phyloP scores from a whole-genome alignment of 1,140 invertebrate species.

The Nomia melanderi region DNA sequence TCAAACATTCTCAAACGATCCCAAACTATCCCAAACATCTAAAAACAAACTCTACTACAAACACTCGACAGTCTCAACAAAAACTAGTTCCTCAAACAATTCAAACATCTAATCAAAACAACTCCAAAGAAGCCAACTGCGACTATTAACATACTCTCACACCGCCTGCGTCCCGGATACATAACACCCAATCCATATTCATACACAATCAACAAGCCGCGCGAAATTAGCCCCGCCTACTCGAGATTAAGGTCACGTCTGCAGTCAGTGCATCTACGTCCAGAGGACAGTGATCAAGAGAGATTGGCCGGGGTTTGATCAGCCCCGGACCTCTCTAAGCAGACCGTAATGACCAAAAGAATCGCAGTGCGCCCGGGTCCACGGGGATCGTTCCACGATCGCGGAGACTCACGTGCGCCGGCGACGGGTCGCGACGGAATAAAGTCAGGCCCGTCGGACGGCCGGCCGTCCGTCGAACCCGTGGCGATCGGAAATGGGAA shows the following conservation, averaged over 20 bases:
- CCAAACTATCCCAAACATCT: too few relatives aligned
- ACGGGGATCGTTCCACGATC: too few relatives aligned
- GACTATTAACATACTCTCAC: too few relatives aligned
- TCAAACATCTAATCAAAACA: too few relatives aligned
- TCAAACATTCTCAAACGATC: too few relatives aligned
- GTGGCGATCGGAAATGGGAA: constrained; percentile 67
- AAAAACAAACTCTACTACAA: too few relatives aligned
- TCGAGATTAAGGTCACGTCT: constrained; percentile 27
- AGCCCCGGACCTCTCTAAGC: background rate
- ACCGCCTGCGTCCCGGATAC: too few relatives aligned
- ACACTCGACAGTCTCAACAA: too few relatives aligned
- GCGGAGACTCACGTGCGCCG: constrained; percentile 27
- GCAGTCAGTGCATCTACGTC: background rate
- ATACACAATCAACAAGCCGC: background rate
- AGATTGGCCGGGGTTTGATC: constrained; percentile 7
- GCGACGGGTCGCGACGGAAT: constrained; percentile 37
- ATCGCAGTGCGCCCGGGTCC: background rate
- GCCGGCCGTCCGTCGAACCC: constrained; percentile 46
- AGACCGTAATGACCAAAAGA: constrained; percentile 38
- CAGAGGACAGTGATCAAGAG: too few relatives aligned
- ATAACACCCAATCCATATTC: background rate
- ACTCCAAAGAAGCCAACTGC: too few relatives aligned
- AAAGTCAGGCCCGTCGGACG: constrained; percentile 54
- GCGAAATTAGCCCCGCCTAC: background rate
- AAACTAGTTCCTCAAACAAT: too few relatives aligned